Base-by-base conservation (phyloP, 2,113 vertebrate genomes). In the Passer montanus region DNA sequence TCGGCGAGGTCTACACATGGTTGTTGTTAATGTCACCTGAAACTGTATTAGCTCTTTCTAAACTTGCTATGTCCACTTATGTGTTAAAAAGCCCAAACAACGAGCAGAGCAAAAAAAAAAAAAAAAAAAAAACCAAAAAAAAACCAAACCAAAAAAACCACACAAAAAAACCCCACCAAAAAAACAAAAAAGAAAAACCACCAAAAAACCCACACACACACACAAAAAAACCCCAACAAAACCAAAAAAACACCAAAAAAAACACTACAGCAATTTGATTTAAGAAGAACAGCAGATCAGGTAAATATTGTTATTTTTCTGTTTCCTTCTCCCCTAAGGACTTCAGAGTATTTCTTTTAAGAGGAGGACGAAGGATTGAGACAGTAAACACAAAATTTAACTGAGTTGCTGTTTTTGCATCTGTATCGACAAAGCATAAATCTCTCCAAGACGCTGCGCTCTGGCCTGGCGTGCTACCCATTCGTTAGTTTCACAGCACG, bases 381-480 rank as follows among this genome's bases (percentile, higher is more conserved):
- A 30, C 7, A 9, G 20, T 46, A 49, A 75, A 62, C 15, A 17
- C 8, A 15, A 52, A 69, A 66, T 35, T 52, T 33, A 70, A 23
- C 26, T 0, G 6, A 78, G 52, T 58, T 49, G 22, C 33, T 62
- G 13, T 2, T 64, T 86, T 81, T 81, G 22, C 21, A 59, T 7
- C 26, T 60, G 14, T 44, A 33, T 30, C 14, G 23, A 17, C 49
- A 4, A 82, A 55, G 26, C 15, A 7, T 46, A 52, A 66, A 7
- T 60, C 55, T 75, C 31, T 46, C 17, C 6, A 11, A 28, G 53
- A 28, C 46, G 6, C 47, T 5, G 10, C 13, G 0, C 0, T 22
- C 7, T 12, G 37, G 23, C 35, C 24, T 15, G 31, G 23, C 21
- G 7, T 27, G 4, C 13, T 15, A 0, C 21, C 2, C 6, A 1